Conservation (phyloP, 2,113 vertebrate genomes). For the Trichechus manatus region DNA sequence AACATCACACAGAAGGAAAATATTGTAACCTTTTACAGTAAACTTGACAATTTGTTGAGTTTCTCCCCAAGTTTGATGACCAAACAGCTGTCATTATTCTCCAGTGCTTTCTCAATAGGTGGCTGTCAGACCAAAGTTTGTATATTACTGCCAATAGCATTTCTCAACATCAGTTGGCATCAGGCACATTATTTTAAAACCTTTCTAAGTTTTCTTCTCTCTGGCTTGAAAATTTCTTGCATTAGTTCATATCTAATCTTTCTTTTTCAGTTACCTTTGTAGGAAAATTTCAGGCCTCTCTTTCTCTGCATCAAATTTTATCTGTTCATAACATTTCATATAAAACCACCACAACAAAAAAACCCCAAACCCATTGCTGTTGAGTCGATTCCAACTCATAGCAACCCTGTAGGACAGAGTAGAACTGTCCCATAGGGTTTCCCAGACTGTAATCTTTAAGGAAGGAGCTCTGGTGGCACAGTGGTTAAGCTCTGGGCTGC, state of each 20-base stretch:
- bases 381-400: neutral
- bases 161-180: neutral
- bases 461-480: too few relatives aligned
- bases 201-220: neutral
- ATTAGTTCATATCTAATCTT: neutral
- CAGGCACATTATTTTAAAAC: neutral
- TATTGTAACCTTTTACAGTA: constrained; percentile 13
- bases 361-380: neutral
- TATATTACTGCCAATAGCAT: neutral
- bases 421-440: neutral
- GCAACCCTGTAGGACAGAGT: neutral
- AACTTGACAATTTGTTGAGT: neutral
- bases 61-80: neutral
- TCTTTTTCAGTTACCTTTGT: constrained; percentile 31
- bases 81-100: neutral
- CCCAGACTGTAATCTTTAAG: too few relatives aligned
- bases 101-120: neutral
- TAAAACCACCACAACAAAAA: neutral
- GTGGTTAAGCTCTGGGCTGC: too few relatives aligned
- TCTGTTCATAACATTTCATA: constrained; percentile 12
- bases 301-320: constrained; percentile 9
- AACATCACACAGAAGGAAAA: constrained; percentile 10
- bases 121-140: neutral
- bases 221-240: neutral
- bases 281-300: neutral